Percentiles rank a stretch among this genome's conserved stretches.
Conservation (phyloP, 1,140 invertebrate species). For the Diabrotica undecimpunctata region DNA sequence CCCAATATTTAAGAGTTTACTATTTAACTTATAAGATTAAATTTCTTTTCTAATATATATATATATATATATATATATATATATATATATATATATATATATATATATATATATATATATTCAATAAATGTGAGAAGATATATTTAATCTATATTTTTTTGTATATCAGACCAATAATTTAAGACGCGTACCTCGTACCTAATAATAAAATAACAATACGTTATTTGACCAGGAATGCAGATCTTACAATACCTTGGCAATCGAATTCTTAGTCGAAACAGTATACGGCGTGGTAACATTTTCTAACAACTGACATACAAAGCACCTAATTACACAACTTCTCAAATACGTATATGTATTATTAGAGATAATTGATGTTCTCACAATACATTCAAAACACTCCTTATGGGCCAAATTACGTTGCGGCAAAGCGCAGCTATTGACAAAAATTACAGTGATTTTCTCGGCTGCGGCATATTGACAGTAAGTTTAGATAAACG, state of each 20-base stretch:
- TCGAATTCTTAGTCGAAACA: background rate
- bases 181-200: too few relatives aligned
- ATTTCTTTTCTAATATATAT: too few relatives aligned
- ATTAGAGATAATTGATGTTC: background rate
- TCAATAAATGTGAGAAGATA: too few relatives aligned
- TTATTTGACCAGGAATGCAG: background rate
- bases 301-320: background rate
- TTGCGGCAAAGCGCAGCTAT: background rate
- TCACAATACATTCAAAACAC: background rate
- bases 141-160: too few relatives aligned
- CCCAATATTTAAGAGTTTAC: too few relatives aligned
- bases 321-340: background rate
- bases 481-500: too few relatives aligned
- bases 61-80: too few relatives aligned
- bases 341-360: constrained; percentile 1
- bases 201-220: background rate
- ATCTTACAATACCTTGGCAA: constrained; percentile 1
- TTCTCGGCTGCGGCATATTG: background rate
- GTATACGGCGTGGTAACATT: background rate
- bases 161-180: too few relatives aligned
- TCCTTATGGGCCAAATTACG: background rate
- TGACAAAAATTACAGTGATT: background rate
- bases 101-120: too few relatives aligned
- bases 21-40: too few relatives aligned
- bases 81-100: too few relatives aligned